phyloP scores from a whole-genome alignment of 2,797 vertebrate species.

The Diplodus sargus region DNA sequence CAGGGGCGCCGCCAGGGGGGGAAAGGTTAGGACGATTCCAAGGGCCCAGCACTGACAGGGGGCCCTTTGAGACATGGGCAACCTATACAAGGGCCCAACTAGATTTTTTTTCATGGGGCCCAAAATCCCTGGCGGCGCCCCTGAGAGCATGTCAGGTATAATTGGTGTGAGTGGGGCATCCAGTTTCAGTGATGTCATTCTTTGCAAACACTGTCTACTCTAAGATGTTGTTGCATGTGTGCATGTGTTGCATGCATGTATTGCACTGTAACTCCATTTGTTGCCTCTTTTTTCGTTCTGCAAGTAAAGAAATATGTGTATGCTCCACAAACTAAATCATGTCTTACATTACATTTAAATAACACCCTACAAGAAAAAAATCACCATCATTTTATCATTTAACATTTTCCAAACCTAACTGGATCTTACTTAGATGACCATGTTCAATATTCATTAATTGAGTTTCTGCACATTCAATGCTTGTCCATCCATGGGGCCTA shows the following conservation, averaged over 20 bases:
- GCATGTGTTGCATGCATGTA: slow-evolving; percentile 12
- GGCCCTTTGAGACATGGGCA: too few species aligned
- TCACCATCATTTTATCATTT: too few species aligned
- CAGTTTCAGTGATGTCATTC: slow-evolving; percentile 82
- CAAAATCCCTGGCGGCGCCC: too few species aligned
- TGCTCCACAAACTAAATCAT: neutral
- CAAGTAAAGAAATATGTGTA: neutral
- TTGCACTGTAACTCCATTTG: slow-evolving; percentile 13
- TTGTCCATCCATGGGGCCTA: neutral
- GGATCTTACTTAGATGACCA: neutral
- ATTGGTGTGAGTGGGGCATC: slow-evolving; percentile 78
- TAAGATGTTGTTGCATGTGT: slow-evolving; percentile 27
- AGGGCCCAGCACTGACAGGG: too few species aligned
- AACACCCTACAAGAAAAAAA: neutral
- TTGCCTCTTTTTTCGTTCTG: neutral
- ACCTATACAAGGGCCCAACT: too few species aligned
- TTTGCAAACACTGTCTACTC: slow-evolving; percentile 46
- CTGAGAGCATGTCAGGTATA: slow-evolving; percentile 69
- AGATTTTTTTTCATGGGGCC: too few species aligned
- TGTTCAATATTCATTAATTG: neutral
- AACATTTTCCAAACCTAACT: neutral
- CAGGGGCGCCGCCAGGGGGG: too few species aligned
- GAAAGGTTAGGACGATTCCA: too few species aligned
- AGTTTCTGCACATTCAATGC: neutral
- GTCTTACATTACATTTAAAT: neutral